Conservation (phyloP, 2,113 vertebrate genomes). For the Petrocephalus zakoni region DNA sequence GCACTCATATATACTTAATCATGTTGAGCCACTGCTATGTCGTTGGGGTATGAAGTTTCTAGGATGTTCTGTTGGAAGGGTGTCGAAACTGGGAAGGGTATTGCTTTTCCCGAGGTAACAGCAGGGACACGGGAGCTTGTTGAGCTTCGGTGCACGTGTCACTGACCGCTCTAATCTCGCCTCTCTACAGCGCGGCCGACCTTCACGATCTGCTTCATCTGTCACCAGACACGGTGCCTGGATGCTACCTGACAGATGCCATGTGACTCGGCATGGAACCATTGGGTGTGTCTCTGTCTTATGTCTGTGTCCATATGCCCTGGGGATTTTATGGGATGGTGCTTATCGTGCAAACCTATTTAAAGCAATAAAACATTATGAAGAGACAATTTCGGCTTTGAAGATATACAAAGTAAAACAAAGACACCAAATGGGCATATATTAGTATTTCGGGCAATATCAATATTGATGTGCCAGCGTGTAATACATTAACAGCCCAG, state of each 20-base stretch:
- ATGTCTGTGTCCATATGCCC: neutral
- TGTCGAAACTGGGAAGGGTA: neutral
- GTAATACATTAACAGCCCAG: neutral
- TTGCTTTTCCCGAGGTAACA: neutral
- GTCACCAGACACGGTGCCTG: neutral
- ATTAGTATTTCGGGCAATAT: neutral
- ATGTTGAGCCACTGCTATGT: neutral
- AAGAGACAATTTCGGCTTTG: neutral
- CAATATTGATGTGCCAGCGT: neutral
- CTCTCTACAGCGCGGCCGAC: neutral
- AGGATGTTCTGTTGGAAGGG: neutral
- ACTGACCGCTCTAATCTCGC: neutral
- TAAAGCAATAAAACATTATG: neutral
- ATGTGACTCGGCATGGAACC: neutral
- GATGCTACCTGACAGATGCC: neutral
- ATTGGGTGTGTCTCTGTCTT: neutral
- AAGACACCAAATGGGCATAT: neutral
- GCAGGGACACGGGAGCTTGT: neutral
- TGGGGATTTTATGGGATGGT: neutral
- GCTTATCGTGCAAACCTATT: neutral
- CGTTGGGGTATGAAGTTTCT: neutral
- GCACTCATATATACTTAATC: neutral
- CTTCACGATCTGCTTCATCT: neutral
- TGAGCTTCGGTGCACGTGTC: neutral
- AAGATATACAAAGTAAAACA: neutral